phyloP scores from a whole-genome alignment of 2,888 invertebrate species.

The Abscondita cerata region DNA sequence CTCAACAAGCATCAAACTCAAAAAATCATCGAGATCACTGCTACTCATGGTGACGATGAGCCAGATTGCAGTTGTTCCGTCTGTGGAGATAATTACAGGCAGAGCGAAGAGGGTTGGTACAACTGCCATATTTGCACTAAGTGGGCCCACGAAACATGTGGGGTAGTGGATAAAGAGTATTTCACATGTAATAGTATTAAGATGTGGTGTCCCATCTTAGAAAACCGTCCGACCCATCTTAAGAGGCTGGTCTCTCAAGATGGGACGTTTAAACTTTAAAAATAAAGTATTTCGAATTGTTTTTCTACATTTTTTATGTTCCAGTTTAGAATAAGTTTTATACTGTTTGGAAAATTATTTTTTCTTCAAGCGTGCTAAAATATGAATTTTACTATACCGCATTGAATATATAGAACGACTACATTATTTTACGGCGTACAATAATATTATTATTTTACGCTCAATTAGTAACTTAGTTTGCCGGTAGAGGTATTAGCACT shows the following conservation, averaged over 20 bases:
- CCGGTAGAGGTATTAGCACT: too few relatives aligned
- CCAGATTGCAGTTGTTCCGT: neutral
- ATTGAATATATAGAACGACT: too few relatives aligned
- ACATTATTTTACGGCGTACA: too few relatives aligned
- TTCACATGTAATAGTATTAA: conserved; percentile 9
- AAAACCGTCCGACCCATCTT: neutral
- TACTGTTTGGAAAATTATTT: too few relatives aligned
- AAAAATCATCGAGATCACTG: neutral
- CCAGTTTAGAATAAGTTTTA: too few relatives aligned
- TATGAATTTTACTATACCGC: too few relatives aligned
- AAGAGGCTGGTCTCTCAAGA: neutral
- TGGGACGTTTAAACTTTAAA: too few relatives aligned
- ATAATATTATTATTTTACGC: too few relatives aligned
- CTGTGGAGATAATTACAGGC: neutral
- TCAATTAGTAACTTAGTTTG: too few relatives aligned
- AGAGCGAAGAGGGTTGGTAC: conserved; percentile 11
- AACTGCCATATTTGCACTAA: neutral
- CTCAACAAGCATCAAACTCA: neutral
- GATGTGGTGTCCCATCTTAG: neutral
- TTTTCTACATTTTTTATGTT: too few relatives aligned
- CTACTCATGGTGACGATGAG: neutral
- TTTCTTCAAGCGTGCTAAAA: too few relatives aligned
- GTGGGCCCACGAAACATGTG: conserved; percentile 14
- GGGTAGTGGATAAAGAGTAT: neutral
- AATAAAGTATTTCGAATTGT: too few relatives aligned